A percentile compares a stretch with the other conserved stretches of the same genome.
phyloP scores from a whole-genome alignment of 2,113 vertebrate species.

The Galbula dea region DNA sequence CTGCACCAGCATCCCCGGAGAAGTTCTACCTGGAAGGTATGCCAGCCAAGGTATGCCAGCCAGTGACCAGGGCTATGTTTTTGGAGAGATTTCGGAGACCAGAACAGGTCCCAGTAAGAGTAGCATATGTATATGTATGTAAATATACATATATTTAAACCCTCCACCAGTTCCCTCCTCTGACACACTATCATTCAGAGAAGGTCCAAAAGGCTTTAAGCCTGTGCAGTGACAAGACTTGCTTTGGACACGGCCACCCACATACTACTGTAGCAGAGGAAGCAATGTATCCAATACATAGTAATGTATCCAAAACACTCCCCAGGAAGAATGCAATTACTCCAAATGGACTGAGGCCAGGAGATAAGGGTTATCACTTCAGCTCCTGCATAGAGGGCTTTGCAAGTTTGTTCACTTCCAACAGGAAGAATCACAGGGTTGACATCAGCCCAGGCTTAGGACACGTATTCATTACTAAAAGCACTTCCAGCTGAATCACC shows the following conservation, averaged over 20 bases:
- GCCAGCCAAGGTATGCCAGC: background rate
- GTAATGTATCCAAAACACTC: background rate
- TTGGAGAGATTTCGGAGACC: background rate
- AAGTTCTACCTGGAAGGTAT: background rate
- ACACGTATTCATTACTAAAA: background rate
- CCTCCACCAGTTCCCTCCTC: background rate
- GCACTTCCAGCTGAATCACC: background rate
- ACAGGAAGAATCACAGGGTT: background rate
- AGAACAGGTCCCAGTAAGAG: background rate
- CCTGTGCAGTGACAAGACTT: background rate
- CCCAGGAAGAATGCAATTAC: background rate
- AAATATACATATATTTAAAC: background rate
- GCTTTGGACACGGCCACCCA: slow-evolving; percentile 4
- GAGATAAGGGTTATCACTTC: slow-evolving; percentile 1
- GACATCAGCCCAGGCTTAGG: background rate
- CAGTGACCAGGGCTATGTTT: background rate
- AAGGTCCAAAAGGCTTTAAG: background rate
- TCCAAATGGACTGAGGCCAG: background rate
- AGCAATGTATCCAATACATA: no score
- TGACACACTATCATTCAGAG: background rate
- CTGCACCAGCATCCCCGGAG: background rate
- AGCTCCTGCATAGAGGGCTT: slow-evolving; percentile 7
- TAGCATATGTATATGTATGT: no score
- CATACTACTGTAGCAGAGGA: background rate
- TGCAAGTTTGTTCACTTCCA: background rate